Base-by-base conservation (phyloP, 2,797 vertebrate genomes). In the Liparis tanakae region DNA sequence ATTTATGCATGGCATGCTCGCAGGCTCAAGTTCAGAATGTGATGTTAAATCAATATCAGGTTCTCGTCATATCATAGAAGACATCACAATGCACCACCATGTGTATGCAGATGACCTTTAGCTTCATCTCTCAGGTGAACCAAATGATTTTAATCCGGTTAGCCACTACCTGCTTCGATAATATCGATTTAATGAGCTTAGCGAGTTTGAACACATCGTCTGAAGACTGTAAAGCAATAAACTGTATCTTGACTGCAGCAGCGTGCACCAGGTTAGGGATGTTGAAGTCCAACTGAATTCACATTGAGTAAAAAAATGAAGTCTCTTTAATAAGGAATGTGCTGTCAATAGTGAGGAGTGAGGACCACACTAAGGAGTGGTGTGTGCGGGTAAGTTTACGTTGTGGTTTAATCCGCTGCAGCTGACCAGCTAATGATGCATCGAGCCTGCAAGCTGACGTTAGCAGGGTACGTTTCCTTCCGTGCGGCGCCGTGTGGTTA, bases 71-170 rank as follows among this genome's bases (percentile, higher is more conserved):
- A 60, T 60, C 5, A 54, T 36, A 71, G 33, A 53, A 8, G 39
- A 22, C 5, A 46, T 50, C 7, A 48, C 5, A 18, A 22, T 30
- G 22, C 4, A 22, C 57, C n/a, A 34, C 22, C 56, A 69, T 50
- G 63, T 41, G 18, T 56, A 66, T 56, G 63, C 46, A 68, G 67
- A 66, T 43, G 48, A 51, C 20, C 43, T 20, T 56, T 36, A 50
- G 25, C 18, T 55, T 37, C 17, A 70, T 30, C 30, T 39, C 25
- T 54, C 36, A 43, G 46, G n/a, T 58, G 33, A 57, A 62, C 22
- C 43, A 67, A 65, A 50, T 5, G 37, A 10, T 67, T 37, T 12
- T 12, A 30, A 30, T 22, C 4, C 55, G 15, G 4, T 51, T 55
- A 13, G 33, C 14, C 53, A 20, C n/a, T 30, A 54, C 2, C 12